Conservation (phyloP, 2,888 invertebrate species). For the Euspilapteryx auroguttella region DNA sequence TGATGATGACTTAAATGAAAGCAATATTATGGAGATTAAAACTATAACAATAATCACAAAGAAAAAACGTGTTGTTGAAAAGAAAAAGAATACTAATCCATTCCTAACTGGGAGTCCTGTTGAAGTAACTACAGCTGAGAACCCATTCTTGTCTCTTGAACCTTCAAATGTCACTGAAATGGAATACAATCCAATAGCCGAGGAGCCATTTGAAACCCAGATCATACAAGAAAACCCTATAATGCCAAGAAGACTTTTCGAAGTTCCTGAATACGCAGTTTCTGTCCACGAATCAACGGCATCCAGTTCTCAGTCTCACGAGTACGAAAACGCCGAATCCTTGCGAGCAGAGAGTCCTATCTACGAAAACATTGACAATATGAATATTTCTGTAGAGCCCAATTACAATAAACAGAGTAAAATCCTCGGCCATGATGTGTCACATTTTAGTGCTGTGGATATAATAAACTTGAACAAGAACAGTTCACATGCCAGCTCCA, state of each 20-base stretch:
- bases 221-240: constrained; percentile 11
- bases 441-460: constrained; percentile 38
- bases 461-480: constrained; percentile 45
- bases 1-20: constrained; percentile 54
- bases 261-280: constrained; percentile 38
- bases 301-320: constrained; percentile 19
- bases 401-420: constrained; percentile 46
- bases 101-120: constrained; percentile 34
- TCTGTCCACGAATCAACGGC: constrained; percentile 16
- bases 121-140: constrained; percentile 14
- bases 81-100: constrained; percentile 40
- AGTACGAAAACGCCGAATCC: constrained; percentile 43
- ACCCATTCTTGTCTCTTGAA: constrained; percentile 28
- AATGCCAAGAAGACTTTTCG: constrained; percentile 35
- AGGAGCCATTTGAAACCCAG: constrained; percentile 13
- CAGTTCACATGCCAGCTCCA: constrained; percentile 21
- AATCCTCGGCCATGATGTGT: constrained; percentile 46
- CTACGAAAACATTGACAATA: constrained; percentile 28
- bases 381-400: constrained; percentile 12
- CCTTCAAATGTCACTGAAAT: constrained; percentile 17
- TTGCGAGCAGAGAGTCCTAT: constrained; percentile 36
- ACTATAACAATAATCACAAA: constrained; percentile 51
- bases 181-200: constrained; percentile 28
- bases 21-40: constrained; percentile 58
- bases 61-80: constrained; percentile 23